Evolutionary conservation across 2,888 invertebrate genomes (phyloP).

Genomic region (Cataglyphis rosenhaueri): DNA sequence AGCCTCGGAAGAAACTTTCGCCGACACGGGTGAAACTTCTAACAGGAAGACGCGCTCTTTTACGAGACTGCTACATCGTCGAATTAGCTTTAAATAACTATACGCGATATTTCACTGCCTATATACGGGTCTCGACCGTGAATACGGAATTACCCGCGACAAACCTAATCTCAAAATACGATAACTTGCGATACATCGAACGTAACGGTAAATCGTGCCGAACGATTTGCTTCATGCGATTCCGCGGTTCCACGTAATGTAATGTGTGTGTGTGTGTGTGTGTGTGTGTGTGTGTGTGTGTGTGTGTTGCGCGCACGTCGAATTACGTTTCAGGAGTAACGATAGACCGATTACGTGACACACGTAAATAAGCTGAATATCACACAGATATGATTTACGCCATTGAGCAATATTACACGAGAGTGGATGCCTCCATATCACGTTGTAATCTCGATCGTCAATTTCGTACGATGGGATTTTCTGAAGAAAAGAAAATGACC

Average conservation of each 20-base stretch:
- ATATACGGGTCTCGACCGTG: constrained; percentile 36
- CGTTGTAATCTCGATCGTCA: constrained; percentile 37
- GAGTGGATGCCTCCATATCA: background rate
- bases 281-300: background rate
- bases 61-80: constrained; percentile 8
- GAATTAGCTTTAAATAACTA: constrained; percentile 56
- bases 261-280: background rate
- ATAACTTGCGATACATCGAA: constrained; percentile 62
- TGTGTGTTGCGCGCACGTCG: background rate
- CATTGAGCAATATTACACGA: constrained; percentile 28
- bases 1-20: constrained; percentile 64
- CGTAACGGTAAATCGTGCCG: constrained; percentile 60
- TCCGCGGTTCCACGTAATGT: constrained; percentile 20
- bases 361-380: constrained; percentile 40
- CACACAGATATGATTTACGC: constrained; percentile 32
- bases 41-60: constrained; percentile 42
- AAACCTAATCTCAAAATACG: constrained; percentile 70
- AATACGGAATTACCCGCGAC: constrained; percentile 65
- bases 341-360: constrained; percentile 15
- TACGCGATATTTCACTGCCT: constrained; percentile 40
- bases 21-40: constrained; percentile 53
- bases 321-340: constrained; percentile 16
- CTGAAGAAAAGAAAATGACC: constrained; percentile 29
- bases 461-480: constrained; percentile 30
- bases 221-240: constrained; percentile 54